These are phyloP conservation scores for Callopanchax toddi DNA, from an alignment of 2,113 vertebrate genomes.

Conservation along the genomic window DNA sequence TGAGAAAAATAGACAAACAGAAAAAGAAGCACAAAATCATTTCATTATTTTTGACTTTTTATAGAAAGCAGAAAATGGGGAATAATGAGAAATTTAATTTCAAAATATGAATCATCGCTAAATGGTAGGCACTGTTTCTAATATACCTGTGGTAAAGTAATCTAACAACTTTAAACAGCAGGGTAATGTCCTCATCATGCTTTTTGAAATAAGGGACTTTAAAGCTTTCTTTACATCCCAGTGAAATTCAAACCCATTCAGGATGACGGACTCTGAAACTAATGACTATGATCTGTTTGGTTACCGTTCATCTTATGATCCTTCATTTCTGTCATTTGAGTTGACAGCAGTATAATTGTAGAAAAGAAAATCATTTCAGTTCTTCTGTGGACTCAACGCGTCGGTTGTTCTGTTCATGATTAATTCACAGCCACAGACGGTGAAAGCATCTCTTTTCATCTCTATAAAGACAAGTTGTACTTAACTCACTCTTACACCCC, in stretches of 20 bases:
- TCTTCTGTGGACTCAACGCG: slow-evolving; percentile 1
- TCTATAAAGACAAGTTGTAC: slow-evolving; percentile 15
- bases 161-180: too few species aligned
- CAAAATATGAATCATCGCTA: too few species aligned
- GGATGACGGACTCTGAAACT: background rate
- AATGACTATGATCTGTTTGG: slow-evolving; percentile 5
- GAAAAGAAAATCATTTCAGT: background rate
- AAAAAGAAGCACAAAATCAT: too few species aligned
- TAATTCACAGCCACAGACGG: slow-evolving; percentile 22
- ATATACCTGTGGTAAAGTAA: too few species aligned
- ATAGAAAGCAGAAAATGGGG: too few species aligned
- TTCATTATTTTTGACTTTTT: too few species aligned
- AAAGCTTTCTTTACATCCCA: background rate
- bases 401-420: slow-evolving; percentile 17
- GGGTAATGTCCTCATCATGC: too few species aligned
- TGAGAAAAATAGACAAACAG: too few species aligned
- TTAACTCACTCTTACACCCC: slow-evolving; percentile 7
- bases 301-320: background rate
- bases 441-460: slow-evolving; percentile 8
- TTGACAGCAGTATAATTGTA: slow-evolving; percentile 16
- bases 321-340: slow-evolving; percentile 10
- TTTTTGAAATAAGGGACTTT: background rate
- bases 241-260: slow-evolving; percentile 9
- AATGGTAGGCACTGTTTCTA: too few species aligned
- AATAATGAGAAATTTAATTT: too few species aligned